These are phyloP conservation scores for Allophyes oxyacanthae DNA, from an alignment of 2,888 invertebrate genomes.

Conservation along the genomic window DNA sequence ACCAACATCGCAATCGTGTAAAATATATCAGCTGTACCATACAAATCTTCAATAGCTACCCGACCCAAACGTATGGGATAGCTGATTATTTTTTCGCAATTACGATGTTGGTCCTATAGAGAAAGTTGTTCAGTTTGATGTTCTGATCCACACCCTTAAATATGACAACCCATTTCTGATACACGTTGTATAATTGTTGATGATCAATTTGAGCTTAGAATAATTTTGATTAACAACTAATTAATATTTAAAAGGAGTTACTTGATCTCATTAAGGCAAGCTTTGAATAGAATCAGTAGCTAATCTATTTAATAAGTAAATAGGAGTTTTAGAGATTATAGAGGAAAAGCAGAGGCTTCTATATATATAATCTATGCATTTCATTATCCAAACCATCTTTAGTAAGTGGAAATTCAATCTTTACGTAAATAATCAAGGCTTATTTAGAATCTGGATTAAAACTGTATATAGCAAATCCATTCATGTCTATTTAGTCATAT, in stretches of 20 bases:
- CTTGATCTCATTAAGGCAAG: slow-evolving; percentile 10
- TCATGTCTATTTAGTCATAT: slow-evolving; percentile 19
- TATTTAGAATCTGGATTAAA: slow-evolving; percentile 17
- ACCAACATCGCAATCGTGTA: too few relatives aligned
- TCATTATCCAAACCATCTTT: slow-evolving; percentile 11
- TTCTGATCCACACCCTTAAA: too few relatives aligned
- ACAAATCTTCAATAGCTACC: too few relatives aligned
- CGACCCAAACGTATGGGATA: too few relatives aligned
- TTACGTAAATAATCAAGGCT: background rate
- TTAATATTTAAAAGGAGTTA: slow-evolving; percentile 24
- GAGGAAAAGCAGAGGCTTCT: background rate
- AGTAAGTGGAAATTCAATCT: slow-evolving; percentile 20
- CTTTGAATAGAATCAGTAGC: slow-evolving; percentile 6
- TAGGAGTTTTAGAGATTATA: slow-evolving; percentile 15
- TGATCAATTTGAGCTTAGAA: slow-evolving; percentile 40
- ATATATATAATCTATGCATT: slow-evolving; percentile 15
- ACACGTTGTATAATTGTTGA: slow-evolving; percentile 49
- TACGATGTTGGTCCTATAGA: too few relatives aligned
- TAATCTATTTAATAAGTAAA: slow-evolving; percentile 32
- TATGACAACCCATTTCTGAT: too few relatives aligned
- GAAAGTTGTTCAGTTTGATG: too few relatives aligned
- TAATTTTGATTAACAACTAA: slow-evolving; percentile 15
- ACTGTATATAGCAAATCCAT: too few relatives aligned
- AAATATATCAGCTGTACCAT: too few relatives aligned
- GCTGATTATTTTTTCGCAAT: too few relatives aligned